phyloP scores from a whole-genome alignment of 2,888 invertebrate genomes.

The Cryptus armator region DNA sequence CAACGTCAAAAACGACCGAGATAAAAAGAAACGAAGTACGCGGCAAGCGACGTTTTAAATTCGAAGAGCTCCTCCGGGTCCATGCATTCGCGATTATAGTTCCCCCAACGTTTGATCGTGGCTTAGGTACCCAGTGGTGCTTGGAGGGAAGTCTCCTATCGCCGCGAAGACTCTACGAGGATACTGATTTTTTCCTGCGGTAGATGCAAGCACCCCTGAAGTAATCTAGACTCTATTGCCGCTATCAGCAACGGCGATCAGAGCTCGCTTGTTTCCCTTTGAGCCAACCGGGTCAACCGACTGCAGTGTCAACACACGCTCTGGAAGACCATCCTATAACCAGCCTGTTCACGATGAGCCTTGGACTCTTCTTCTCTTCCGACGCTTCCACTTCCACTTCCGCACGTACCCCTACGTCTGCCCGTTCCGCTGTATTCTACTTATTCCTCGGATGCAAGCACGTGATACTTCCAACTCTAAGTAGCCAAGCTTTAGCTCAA shows the following conservation, averaged over 20 bases:
- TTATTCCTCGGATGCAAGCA: constrained; percentile 55
- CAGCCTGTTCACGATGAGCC: constrained; percentile 69
- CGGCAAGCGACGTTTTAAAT: constrained; percentile 72
- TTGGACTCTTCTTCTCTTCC: constrained; percentile 66
- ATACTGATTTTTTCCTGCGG: constrained; percentile 46
- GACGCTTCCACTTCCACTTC: constrained; percentile 44
- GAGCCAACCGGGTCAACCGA: constrained; percentile 80
- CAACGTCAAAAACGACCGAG: constrained; percentile 41
- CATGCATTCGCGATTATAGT: constrained; percentile 77
- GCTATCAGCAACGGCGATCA: constrained; percentile 80
- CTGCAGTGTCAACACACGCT: constrained; percentile 80
- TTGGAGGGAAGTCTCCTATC: constrained; percentile 38
- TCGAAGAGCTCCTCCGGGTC: constrained; percentile 69
- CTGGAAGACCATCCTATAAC: constrained; percentile 77
- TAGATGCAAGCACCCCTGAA: constrained; percentile 75
- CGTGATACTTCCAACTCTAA: constrained; percentile 32
- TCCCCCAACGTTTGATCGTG: constrained; percentile 70
- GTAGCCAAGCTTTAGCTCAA: constrained; percentile 30
- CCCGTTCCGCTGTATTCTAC: constrained; percentile 57
- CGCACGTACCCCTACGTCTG: constrained; percentile 62
- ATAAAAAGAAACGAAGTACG: constrained; percentile 61
- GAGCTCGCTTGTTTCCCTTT: constrained; percentile 79
- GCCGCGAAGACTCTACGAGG: neutral
- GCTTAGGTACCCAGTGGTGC: constrained; percentile 72
- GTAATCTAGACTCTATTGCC: constrained; percentile 82